Evolutionary conservation across 2,797 vertebrate species (phyloP), one percentile per base, ranked within the genome.

Genomic region (Sebastes itinus): DNA sequence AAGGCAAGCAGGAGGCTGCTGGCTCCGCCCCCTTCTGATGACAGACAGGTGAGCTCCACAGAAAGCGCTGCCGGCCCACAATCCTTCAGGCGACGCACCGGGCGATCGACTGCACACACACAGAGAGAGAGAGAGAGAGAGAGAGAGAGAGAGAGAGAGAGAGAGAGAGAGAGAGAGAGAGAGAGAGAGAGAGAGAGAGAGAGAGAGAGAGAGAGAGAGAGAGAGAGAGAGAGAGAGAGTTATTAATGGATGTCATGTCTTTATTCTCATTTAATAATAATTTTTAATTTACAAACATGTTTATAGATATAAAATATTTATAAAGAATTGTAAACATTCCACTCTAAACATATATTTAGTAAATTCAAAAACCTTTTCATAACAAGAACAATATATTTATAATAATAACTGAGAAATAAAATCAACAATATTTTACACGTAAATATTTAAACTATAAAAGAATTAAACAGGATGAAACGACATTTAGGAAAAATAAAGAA

Each of bases 11-110:
- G 96, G 11, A 96, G 92, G 4, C 88, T 78, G 66, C 88, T 0
- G 46, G 96, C 95, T 16, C 97, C 97, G 11, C 98, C 97, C 81
- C 94, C 95, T 14, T 98, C 97, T 35, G 97, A 92, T 61, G 96
- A 90, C 89, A 99, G 92, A 75, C 88, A 76, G 22, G 96, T 90
- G 4, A 99, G 84, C 79, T 99, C 98, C 0, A 95, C 84, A 3
- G 98, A 97, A 49, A 98, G 91, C 16, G 91, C 94, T 0, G 98
- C 96, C 1, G 98, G 98, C 23, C 97, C 97, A 87, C 97, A 91
- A 80, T 95, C 94, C 90, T 97, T 99, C 88, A 99, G 92, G 75
- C 97, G 88, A 9, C 74, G 86, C 77, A 97, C 61, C 0, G 97
- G 92, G 58, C 70, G 55, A 4, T 92, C 90, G 65, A 97, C 98